Conservation (phyloP, 2,797 vertebrate genomes). For the Acrossocheilus fasciatus region DNA sequence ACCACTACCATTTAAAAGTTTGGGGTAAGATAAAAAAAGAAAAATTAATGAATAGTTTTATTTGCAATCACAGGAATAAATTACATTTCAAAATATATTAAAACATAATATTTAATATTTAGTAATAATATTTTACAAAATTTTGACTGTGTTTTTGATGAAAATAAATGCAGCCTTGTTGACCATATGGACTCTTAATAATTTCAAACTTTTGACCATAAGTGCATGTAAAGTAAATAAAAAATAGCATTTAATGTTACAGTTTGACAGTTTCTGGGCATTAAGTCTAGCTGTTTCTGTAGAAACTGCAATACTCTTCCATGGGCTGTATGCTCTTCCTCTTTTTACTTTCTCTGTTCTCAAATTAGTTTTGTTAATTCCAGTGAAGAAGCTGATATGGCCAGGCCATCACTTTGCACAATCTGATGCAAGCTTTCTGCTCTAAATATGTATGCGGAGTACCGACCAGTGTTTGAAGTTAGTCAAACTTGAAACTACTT, state of each 20-base stretch:
- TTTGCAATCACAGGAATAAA: no score
- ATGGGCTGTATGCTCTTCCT: neutral
- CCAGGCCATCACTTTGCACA: conserved; percentile 8
- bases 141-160: no score
- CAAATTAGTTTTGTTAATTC: neutral
- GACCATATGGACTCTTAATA: neutral
- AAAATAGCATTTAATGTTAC: neutral
- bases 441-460: neutral
- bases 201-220: neutral
- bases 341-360: conserved; percentile 15
- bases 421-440: conserved; percentile 1
- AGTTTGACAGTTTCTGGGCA: neutral
- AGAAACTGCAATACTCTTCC: neutral
- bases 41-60: no score
- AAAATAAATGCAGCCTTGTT: no score
- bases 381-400: neutral
- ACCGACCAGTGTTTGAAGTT: neutral
- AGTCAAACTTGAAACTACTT: neutral
- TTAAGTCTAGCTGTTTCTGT: neutral
- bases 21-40: no score
- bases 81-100: no score
- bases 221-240: no score
- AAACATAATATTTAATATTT: neutral
- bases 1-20: neutral
- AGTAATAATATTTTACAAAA: no score